Percentiles rank a stretch among this genome's conserved stretches.
These are phyloP conservation scores for Pelecanoides urinatrix DNA, from an alignment of 2,113 vertebrate species.

Conservation along the genomic window DNA sequence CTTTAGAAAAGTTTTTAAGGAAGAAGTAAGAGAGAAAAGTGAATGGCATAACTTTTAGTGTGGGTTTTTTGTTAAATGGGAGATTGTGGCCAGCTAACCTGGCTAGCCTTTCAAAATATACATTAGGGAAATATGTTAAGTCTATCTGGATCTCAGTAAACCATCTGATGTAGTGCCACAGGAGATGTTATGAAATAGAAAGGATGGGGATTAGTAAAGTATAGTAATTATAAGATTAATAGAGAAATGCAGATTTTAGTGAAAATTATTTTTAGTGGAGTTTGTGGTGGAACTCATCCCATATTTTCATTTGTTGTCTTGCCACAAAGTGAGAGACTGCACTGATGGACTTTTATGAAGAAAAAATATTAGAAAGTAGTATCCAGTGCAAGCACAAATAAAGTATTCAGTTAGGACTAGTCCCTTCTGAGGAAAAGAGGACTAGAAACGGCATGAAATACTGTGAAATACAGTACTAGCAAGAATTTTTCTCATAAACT, in stretches of 20 bases:
- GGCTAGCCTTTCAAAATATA: neutral
- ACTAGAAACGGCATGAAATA: neutral
- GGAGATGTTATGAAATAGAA: neutral
- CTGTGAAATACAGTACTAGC: neutral
- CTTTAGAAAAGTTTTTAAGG: neutral
- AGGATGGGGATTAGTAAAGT: neutral
- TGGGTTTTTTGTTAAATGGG: neutral
- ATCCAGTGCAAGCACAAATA: neutral
- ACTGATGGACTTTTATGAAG: neutral
- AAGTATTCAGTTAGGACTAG: neutral
- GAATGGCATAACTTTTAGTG: neutral
- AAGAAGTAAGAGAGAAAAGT: neutral
- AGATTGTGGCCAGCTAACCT: neutral
- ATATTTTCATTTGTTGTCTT: neutral
- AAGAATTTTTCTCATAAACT: neutral
- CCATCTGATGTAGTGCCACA: neutral
- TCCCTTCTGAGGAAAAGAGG: neutral
- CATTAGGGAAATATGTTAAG: rapidly evolving
- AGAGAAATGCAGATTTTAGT: neutral
- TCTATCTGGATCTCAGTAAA: neutral
- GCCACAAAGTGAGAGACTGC: neutral
- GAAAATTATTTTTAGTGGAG: neutral
- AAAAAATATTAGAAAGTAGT: neutral
- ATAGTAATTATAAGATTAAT: neutral
- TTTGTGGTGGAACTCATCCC: neutral